Evolutionary conservation across 2,888 invertebrate genomes (phyloP).

Genomic region (Nasonovia ribisnigri): DNA sequence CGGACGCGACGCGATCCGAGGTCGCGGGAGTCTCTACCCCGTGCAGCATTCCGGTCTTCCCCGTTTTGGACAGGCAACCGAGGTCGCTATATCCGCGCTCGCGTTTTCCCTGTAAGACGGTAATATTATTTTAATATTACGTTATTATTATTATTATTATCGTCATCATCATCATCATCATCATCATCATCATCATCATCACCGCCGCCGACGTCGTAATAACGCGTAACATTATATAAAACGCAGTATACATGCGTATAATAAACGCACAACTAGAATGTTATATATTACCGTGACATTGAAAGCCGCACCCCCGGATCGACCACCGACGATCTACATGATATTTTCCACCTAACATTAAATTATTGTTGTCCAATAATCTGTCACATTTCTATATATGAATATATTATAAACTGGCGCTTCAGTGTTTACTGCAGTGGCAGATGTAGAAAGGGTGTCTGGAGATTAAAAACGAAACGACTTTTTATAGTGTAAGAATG

Average conservation of each 20-base stretch:
- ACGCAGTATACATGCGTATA: too few relatives aligned
- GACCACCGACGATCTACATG: neutral
- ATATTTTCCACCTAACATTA: neutral
- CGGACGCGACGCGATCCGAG: conserved; percentile 19
- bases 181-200: neutral
- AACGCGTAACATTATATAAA: neutral
- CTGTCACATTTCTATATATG: neutral
- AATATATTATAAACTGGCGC: too few relatives aligned
- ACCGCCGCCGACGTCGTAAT: neutral
- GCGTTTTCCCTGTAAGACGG: neutral
- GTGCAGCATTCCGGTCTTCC: conserved; percentile 38
- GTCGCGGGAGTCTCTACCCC: conserved; percentile 39
- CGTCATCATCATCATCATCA: neutral
- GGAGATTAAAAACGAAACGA: neutral
- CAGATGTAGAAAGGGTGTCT: neutral
- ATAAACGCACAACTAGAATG: too few relatives aligned
- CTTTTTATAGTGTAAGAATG: neutral
- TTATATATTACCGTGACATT: too few relatives aligned
- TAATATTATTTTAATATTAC: neutral
- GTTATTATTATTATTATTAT: neutral
- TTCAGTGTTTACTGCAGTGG: neutral
- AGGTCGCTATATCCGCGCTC: neutral
- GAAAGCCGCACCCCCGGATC: neutral
- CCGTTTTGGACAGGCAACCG: conserved; percentile 36
- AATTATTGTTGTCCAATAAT: neutral